Conservation (phyloP, 2,113 vertebrate genomes). For the Rhinolophus ferrumequinum region DNA sequence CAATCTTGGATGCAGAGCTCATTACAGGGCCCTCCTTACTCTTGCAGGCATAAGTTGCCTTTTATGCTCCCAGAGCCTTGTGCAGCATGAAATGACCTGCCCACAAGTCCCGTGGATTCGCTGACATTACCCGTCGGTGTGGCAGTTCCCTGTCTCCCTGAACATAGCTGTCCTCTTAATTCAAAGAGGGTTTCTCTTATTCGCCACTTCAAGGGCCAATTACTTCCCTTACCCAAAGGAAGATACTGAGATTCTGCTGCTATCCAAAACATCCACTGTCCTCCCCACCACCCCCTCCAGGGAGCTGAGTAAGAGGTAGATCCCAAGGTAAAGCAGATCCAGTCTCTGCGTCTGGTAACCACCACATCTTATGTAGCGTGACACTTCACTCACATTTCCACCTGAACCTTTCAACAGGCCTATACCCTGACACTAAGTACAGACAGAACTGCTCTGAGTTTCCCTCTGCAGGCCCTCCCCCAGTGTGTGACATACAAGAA, state of each 20-base stretch:
- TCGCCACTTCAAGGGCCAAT: constrained; percentile 6
- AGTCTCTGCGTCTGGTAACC: not conserved
- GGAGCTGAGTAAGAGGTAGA: not conserved
- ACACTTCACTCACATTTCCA: not conserved
- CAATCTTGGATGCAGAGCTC: constrained; percentile 59
- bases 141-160: not conserved
- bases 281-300: not conserved
- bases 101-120: constrained; percentile 14
- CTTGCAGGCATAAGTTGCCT: constrained; percentile 45
- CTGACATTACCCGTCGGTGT: not conserved
- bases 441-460: not conserved
- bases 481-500: not conserved
- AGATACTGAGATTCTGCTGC: not conserved
- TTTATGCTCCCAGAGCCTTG: not conserved
- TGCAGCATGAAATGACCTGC: not conserved
- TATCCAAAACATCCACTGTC: not conserved
- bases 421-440: not conserved
- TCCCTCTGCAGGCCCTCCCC: not conserved
- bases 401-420: not conserved
- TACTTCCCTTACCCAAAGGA: constrained; percentile 15
- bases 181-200: constrained; percentile 30
- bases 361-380: not conserved
- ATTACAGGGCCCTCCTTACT: constrained; percentile 55
- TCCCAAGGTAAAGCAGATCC: not conserved
- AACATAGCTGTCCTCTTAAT: constrained; percentile 14